These are phyloP conservation scores for Drosophila ambigua DNA, from an alignment of 1,140 invertebrate species.

Conservation along the genomic window DNA sequence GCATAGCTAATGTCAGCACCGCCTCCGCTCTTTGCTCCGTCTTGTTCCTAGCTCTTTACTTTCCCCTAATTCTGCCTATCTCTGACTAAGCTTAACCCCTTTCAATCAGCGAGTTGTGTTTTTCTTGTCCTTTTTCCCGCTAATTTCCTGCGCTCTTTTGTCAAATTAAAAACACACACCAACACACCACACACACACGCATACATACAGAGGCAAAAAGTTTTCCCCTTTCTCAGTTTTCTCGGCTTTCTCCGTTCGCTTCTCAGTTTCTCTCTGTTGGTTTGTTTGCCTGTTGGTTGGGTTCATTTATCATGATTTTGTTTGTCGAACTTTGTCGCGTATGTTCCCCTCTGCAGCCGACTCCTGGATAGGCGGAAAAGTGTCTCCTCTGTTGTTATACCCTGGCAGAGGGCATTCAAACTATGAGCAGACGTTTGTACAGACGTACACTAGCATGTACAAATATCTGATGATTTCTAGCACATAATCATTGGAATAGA, in stretches of 20 bases:
- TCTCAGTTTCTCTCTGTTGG: slow-evolving; percentile 17
- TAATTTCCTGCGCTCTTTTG: slow-evolving; percentile 75
- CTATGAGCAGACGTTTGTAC: too few relatives aligned
- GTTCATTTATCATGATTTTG: slow-evolving; percentile 82
- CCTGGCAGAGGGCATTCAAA: too few relatives aligned
- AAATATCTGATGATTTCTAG: too few relatives aligned
- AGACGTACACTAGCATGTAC: too few relatives aligned
- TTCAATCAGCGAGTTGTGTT: slow-evolving; percentile 76
- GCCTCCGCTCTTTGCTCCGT: background rate
- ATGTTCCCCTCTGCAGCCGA: slow-evolving; percentile 18
- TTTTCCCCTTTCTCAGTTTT: slow-evolving; percentile 27
- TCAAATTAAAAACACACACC: slow-evolving; percentile 70
- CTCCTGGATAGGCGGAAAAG: slow-evolving; percentile 72
- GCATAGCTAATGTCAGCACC: background rate
- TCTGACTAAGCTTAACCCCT: slow-evolving; percentile 49
- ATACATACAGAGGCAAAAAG: slow-evolving; percentile 40
- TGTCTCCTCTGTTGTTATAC: slow-evolving; percentile 62
- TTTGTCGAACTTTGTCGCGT: slow-evolving; percentile 73
- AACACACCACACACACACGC: too few relatives aligned
- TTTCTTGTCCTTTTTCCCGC: slow-evolving; percentile 67
- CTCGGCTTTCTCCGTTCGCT: slow-evolving; percentile 9
- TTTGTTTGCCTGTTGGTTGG: slow-evolving; percentile 64
- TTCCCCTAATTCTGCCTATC: background rate
- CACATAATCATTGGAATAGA: too few relatives aligned
- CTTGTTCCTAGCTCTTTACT: background rate